Evolutionary conservation across 2,113 vertebrate species (phyloP), one percentile per base, ranked within the genome.

Genomic region (Peucedramus taeniatus): DNA sequence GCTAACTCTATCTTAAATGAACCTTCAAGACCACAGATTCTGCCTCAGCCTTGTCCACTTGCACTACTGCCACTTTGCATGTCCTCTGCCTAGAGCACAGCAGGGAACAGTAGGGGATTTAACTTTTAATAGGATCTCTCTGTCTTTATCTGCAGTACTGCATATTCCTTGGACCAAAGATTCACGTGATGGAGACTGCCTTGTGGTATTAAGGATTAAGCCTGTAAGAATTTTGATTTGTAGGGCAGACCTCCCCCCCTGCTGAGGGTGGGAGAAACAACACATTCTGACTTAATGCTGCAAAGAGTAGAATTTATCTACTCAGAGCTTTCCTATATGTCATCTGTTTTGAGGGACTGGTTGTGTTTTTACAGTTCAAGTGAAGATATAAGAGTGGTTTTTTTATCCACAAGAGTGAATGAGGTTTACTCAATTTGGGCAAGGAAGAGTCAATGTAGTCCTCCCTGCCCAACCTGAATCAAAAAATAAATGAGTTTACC

Each of bases 401-500:
- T 76, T 64, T 71, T 65, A 20, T 56, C 22, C 17, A n/a, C 31
- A 53, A 28, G 16, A 60, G 49, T 26, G 33, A 61, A 31, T 68
- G 24, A 37, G 12, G 3, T 82, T 93, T 71, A 79, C 39, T 7
- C 69, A 70, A 11, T 80, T 40, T 53, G 72, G 63, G 22, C 87
- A 77, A 28, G 27, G 69, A 89, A 82, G 89, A 79, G 59, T 77
- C 80, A 89, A 53, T 0, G 1, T 40, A 49, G 63, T 86, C 26
- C 40, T 95, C 80, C 87, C 80, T 92, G 72, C 72, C 72, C 82
- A 69, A 28, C 50, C n/a, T 87, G 68, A 94, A 94, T 80, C 91
- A 89, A 93, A 80, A 87, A 83, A 95, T 76, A 92, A 74, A 88
- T 70, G 54, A 90, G 40, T 86, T 94, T 69, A 72, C 24, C 16